Conservation (phyloP, 2,888 invertebrate genomes). For the Volucella inflata region DNA sequence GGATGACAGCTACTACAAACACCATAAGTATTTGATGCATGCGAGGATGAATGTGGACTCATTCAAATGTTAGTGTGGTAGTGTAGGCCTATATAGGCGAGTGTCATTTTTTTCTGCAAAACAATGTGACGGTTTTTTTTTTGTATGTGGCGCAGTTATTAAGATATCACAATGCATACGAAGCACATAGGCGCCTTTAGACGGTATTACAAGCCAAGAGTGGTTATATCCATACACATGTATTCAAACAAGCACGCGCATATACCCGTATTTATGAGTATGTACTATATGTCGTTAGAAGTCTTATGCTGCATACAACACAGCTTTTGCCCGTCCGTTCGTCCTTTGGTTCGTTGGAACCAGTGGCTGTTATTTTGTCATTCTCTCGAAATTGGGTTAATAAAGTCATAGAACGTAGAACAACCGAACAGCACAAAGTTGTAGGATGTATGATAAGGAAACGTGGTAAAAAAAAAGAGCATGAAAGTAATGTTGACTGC, state of each 20-base stretch:
- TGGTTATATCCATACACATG: not conserved
- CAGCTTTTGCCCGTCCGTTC: conserved; percentile 23
- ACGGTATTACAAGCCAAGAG: conserved; percentile 1
- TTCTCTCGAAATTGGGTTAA: conserved; percentile 70
- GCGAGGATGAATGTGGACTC: conserved; percentile 8
- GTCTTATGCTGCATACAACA: conserved; percentile 46
- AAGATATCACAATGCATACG: conserved; percentile 69
- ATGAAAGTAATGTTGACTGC: not conserved
- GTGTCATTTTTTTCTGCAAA: conserved; percentile 58
- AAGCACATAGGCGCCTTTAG: conserved; percentile 11
- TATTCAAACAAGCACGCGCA: conserved; percentile 15
- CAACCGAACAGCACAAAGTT: conserved; percentile 52
- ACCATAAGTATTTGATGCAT: conserved; percentile 45
- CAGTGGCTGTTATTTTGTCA: conserved; percentile 66
- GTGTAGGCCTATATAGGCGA: conserved; percentile 17
- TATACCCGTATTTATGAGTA: not conserved
- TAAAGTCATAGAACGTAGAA: conserved; percentile 69
- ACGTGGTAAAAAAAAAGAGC: not conserved
- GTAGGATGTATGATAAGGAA: conserved; percentile 25
- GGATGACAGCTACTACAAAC: conserved; percentile 23
- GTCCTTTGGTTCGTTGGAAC: conserved; percentile 9
- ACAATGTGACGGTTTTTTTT: conserved; percentile 26
- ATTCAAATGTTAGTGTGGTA: too few relatives aligned
- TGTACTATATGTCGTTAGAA: not conserved
- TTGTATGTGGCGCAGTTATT: conserved; percentile 52